Evolutionary conservation across 1,140 invertebrate genomes (phyloP).

Genomic region (Ditylenchus dipsaci): DNA sequence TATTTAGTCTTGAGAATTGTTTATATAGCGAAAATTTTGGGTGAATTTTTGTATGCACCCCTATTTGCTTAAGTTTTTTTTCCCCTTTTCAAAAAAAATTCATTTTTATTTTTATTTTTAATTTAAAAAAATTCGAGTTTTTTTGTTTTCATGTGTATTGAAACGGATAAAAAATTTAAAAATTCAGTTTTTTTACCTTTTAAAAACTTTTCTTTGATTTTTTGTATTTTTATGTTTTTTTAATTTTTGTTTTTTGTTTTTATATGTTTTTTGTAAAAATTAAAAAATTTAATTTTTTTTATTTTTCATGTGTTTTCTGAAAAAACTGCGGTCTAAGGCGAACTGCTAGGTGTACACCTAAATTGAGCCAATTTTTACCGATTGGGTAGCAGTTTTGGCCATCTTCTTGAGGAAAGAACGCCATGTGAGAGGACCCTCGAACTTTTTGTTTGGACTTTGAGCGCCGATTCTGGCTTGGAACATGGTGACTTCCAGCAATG

Average conservation of each 20-base stretch:
- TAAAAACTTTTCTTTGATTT: too few species aligned
- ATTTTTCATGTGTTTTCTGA: too few species aligned
- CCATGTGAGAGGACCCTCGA: slow-evolving; percentile 37
- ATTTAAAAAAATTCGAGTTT: too few species aligned
- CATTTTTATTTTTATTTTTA: background rate
- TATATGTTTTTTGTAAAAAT: too few species aligned
- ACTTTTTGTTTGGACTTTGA: background rate
- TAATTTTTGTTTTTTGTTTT: too few species aligned
- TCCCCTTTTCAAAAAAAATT: too few species aligned
- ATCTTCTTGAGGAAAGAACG: slow-evolving; percentile 34
- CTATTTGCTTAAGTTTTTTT: slow-evolving; percentile 2
- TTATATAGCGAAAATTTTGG: background rate
- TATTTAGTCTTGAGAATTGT: slow-evolving; percentile 13
- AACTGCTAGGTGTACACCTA: background rate
- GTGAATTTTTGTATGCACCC: slow-evolving; percentile 9
- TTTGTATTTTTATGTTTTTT: too few species aligned
- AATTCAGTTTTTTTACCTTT: too few species aligned
- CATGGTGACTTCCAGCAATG: slow-evolving; percentile 30
- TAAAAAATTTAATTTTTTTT: too few species aligned
- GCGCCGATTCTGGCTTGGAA: slow-evolving; percentile 1
- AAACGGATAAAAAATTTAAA: too few species aligned
- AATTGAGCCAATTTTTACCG: slow-evolving; percentile 12
- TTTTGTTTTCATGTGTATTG: too few species aligned
- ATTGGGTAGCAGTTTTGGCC: slow-evolving; percentile 10
- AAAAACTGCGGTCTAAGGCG: too few species aligned